A percentile compares a stretch with the other conserved stretches of the same genome.
These are phyloP conservation scores for Sarcophaga caerulescens DNA, from an alignment of 2,888 invertebrate species.

Conservation along the genomic window DNA sequence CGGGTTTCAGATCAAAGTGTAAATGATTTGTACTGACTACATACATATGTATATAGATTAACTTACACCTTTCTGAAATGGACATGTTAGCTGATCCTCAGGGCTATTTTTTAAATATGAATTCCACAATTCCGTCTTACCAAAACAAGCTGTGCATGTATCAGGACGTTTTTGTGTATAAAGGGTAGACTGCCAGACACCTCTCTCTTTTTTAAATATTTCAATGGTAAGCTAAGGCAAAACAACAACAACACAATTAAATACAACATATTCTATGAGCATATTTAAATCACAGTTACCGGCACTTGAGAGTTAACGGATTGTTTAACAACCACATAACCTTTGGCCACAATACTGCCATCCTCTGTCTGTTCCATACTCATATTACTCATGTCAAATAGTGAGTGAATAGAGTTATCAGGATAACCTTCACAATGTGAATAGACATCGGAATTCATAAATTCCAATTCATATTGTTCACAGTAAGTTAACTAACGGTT, in stretches of 20 bases:
- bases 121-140: conserved; percentile 30
- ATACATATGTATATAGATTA: neutral
- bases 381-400: conserved; percentile 23
- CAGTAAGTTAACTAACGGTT: neutral
- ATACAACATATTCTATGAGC: no score
- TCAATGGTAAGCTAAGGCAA: conserved; percentile 12
- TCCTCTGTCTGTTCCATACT: conserved; percentile 25
- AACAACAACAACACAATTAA: neutral
- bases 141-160: conserved; percentile 28
- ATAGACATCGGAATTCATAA: conserved; percentile 19
- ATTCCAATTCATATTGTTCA: conserved; percentile 38
- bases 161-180: conserved; percentile 16
- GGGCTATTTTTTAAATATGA: conserved; percentile 40
- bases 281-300: conserved; percentile 14
- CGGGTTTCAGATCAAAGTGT: no score
- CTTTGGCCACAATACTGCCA: conserved; percentile 24
- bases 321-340: neutral
- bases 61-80: conserved; percentile 46
- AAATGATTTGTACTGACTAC: no score
- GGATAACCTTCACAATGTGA: conserved; percentile 39
- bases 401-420: conserved; percentile 25
- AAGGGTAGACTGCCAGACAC: conserved; percentile 43
- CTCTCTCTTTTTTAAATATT: conserved; percentile 37
- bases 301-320: neutral
- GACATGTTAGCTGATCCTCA: conserved; percentile 35